Percentiles rank a stretch among this genome's conserved stretches.
Conservation (phyloP, 2,888 invertebrate species). For the Endotricha flammealis region DNA sequence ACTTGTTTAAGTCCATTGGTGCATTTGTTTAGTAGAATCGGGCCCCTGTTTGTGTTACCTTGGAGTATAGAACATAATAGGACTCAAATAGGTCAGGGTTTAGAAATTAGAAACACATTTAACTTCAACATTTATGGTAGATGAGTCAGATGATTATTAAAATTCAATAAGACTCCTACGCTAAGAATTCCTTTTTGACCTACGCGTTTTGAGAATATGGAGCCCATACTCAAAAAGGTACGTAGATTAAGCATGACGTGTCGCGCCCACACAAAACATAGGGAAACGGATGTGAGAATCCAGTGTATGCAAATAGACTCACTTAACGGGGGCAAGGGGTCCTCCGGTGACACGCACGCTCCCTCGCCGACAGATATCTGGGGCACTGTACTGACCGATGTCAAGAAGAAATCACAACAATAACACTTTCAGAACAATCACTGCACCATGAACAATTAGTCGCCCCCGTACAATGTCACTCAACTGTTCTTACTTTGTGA, state of each 20-base stretch:
- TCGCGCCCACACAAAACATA: conserved; percentile 55
- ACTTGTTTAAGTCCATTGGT: no score
- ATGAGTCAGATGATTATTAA: not conserved
- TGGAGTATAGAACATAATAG: not conserved
- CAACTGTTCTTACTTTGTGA: conserved; percentile 62
- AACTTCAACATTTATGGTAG: not conserved
- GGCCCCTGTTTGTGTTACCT: no score
- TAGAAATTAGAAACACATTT: not conserved
- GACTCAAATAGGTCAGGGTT: not conserved
- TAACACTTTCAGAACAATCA: conserved; percentile 62
- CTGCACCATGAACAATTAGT: conserved; percentile 43
- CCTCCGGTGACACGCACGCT: conserved; percentile 55
- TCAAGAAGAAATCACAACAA: conserved; percentile 69
- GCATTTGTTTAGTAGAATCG: no score
- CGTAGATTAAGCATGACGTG: conserved; percentile 67
- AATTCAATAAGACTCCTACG: conserved; percentile 2
- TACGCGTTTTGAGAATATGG: conserved; percentile 5
- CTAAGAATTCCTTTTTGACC: not conserved
- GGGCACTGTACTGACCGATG: conserved; percentile 59
- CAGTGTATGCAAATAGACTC: conserved; percentile 63
- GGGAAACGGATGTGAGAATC: conserved; percentile 51
- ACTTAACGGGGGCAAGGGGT: conserved; percentile 59
- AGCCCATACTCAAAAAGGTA: conserved; percentile 37
- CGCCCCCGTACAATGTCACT: conserved; percentile 34
- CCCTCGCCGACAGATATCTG: conserved; percentile 56